Evolutionary conservation across 2,888 invertebrate species (phyloP).

Genomic region (Andrena chrysosceles): DNA sequence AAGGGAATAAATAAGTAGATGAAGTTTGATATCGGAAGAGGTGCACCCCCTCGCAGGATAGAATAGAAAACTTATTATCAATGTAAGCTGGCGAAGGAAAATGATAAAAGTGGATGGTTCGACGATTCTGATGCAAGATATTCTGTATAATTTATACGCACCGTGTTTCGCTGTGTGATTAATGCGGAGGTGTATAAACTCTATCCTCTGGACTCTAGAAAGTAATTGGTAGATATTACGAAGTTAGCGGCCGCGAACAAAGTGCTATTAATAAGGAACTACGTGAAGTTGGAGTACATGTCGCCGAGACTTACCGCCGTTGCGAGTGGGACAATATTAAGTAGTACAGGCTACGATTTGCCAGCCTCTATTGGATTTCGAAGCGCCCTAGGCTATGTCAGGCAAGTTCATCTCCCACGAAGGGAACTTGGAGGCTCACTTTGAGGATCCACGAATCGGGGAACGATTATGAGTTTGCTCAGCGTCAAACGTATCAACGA

Average conservation of each 20-base stretch:
- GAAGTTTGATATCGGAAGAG: too few relatives aligned
- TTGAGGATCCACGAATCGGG: constrained; percentile 55
- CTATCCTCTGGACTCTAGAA: neutral
- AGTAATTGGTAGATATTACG: constrained; percentile 7
- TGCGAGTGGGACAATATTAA: constrained; percentile 55
- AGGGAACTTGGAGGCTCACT: constrained; percentile 57
- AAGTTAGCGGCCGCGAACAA: constrained; percentile 4
- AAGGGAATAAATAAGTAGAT: too few relatives aligned
- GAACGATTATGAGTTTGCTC: constrained; percentile 72
- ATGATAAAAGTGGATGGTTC: too few relatives aligned
- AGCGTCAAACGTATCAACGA: constrained; percentile 46
- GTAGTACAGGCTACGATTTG: constrained; percentile 41
- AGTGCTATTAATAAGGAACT: constrained; percentile 31
- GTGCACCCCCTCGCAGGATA: too few relatives aligned
- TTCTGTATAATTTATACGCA: too few relatives aligned
- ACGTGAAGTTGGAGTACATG: neutral
- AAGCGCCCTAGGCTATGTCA: constrained; percentile 61
- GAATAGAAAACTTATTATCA: too few relatives aligned
- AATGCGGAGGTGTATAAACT: neutral
- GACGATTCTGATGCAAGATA: too few relatives aligned
- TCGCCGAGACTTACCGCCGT: constrained; percentile 47
- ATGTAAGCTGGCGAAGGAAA: too few relatives aligned
- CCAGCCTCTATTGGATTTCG: constrained; percentile 28
- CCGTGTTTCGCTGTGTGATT: neutral
- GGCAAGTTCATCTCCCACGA: constrained; percentile 50